Evolutionary conservation across 2,113 vertebrate species (phyloP).

Genomic region (Promerops cafer): DNA sequence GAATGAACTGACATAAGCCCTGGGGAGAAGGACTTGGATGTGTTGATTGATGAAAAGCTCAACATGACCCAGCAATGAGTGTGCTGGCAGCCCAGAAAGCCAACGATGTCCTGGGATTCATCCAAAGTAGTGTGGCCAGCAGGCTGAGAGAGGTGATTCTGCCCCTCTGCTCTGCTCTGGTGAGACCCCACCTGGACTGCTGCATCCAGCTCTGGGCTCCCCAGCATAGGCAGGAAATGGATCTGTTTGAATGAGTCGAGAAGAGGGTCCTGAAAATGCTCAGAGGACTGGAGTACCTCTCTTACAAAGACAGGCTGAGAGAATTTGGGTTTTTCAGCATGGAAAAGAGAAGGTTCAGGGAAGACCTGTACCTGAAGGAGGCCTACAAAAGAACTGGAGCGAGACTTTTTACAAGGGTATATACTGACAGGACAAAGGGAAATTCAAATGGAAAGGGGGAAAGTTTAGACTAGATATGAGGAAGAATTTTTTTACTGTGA

Average conservation of each 20-base stretch:
- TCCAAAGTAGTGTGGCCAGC: background rate
- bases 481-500: background rate
- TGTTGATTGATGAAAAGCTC: background rate
- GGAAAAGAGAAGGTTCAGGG: background rate
- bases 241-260: background rate
- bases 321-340: background rate
- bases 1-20: background rate
- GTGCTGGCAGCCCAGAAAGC: background rate
- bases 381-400: background rate
- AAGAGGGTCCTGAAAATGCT: background rate
- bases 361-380: background rate
- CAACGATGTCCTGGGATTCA: background rate
- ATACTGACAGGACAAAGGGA: background rate
- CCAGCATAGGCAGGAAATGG: background rate
- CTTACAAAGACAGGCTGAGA: background rate
- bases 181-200: background rate
- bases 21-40: background rate
- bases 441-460: background rate
- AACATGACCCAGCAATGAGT: background rate
- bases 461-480: background rate
- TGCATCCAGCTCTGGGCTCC: background rate
- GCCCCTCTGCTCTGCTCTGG: background rate
- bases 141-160: background rate
- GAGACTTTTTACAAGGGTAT: background rate
- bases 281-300: background rate